phyloP scores from a whole-genome alignment of 30 jellyfish, hydroid and myxozoan genomes.

The Catostylus mosaicus region DNA sequence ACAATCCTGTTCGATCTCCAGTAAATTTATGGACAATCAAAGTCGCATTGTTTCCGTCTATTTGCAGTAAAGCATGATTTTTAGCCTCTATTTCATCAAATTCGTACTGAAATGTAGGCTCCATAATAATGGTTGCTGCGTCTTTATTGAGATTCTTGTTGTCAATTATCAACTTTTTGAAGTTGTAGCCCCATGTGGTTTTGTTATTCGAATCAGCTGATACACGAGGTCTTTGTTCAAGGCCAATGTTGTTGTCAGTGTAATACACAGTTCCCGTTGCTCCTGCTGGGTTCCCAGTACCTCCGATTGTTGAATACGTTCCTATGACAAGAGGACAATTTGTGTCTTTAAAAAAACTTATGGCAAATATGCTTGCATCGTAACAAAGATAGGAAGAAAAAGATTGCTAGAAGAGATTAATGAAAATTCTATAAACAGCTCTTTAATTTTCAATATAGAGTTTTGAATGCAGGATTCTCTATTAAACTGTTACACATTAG shows the following conservation, averaged over 20 bases:
- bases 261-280: constrained; percentile 67
- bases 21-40: constrained; percentile 49
- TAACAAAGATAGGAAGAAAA: background rate
- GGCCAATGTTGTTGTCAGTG: constrained; percentile 58
- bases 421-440: no score
- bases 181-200: constrained; percentile 62
- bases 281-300: constrained; percentile 61
- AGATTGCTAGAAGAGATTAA: background rate
- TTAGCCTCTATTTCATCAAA: constrained; percentile 69
- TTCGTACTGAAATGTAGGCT: constrained; percentile 38
- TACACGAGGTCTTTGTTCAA: constrained; percentile 47
- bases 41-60: constrained; percentile 53
- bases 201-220: constrained; percentile 25
- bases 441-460: no score
- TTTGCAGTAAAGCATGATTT: constrained; percentile 40
- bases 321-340: constrained; percentile 34
- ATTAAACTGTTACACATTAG: no score
- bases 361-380: background rate
- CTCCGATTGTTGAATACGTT: constrained; percentile 46
- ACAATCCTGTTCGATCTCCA: constrained; percentile 70
- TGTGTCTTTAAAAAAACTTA: no score
- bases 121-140: constrained; percentile 47
- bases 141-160: constrained; percentile 45
- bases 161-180: constrained; percentile 39
- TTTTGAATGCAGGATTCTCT: no score